Percentiles rank a stretch among this genome's conserved stretches.
These are phyloP conservation scores for Haliaeetus leucogaster DNA, from an alignment of 2,113 vertebrate genomes.

Conservation along the genomic window DNA sequence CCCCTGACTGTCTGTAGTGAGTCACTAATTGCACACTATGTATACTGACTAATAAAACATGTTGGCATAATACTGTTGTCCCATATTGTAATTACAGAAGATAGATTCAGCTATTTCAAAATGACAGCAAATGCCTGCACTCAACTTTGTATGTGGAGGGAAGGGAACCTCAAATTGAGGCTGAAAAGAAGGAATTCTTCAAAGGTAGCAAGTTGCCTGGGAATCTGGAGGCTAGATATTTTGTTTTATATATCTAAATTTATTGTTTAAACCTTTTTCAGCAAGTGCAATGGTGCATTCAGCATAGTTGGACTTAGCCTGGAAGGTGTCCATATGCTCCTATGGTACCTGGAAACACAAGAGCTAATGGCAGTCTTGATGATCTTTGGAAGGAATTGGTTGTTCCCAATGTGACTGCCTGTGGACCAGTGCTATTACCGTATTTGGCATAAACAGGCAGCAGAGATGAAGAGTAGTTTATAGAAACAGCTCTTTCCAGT, in stretches of 20 bases:
- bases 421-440: neutral
- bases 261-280: neutral
- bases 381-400: neutral
- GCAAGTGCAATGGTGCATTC: neutral
- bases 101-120: constrained; percentile 23
- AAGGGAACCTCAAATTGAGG: neutral
- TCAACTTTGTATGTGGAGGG: neutral
- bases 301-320: neutral
- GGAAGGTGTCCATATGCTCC: neutral
- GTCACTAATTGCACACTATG: constrained; percentile 56
- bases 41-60: constrained; percentile 56
- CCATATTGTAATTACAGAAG: constrained; percentile 45
- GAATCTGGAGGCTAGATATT: neutral
- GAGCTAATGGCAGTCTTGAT: neutral
- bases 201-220: neutral
- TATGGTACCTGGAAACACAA: neutral
- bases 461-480: neutral
- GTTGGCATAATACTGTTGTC: constrained; percentile 55
- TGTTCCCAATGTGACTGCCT: neutral
- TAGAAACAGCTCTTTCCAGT: neutral
- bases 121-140: neutral
- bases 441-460: constrained; percentile 35
- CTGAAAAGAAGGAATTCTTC: neutral
- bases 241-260: neutral
- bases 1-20: constrained; percentile 42